Conservation (phyloP, 2,797 vertebrate species). For the Sebastes paucispinis region DNA sequence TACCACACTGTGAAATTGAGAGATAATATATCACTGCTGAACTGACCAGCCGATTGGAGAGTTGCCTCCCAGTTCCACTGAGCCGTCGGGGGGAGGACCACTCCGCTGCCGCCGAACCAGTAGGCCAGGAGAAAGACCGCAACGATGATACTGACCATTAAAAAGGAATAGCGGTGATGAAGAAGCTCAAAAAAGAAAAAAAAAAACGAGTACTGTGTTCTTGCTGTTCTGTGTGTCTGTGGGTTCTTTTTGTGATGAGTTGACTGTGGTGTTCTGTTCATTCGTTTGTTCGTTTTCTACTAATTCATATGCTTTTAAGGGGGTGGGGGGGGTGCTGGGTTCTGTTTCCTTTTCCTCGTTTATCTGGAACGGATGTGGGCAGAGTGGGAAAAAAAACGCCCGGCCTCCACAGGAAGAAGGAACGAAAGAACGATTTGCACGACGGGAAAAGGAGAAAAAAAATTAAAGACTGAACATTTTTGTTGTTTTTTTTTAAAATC, state of each 20-base stretch:
- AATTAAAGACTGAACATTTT: conserved; percentile 75
- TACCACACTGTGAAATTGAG: conserved; percentile 86
- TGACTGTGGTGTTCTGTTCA: conserved; percentile 84
- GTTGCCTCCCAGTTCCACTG: conserved; percentile 67
- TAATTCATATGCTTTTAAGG: conserved; percentile 77
- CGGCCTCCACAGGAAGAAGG: conserved; percentile 41
- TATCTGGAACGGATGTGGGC: conserved; percentile 40
- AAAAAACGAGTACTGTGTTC: conserved; percentile 78
- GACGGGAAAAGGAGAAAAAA: conserved; percentile 61
- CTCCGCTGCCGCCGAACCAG: conserved; percentile 57
- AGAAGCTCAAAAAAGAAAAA: conserved; percentile 52
- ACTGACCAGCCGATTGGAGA: conserved; percentile 71
- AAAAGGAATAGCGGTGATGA: conserved; percentile 61
- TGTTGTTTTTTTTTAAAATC: conserved; percentile 46
- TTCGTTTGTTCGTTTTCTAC: conserved; percentile 81
- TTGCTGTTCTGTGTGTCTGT: conserved; percentile 87
- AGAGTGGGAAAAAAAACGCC: conserved; percentile 44
- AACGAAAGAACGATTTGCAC: conserved; percentile 68
- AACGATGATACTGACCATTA: conserved; percentile 56
- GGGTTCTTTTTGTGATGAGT: conserved; percentile 85
- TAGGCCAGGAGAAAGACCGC: conserved; percentile 65
- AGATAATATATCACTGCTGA: conserved; percentile 78
- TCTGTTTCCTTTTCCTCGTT: conserved; percentile 70
- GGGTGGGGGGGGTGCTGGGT: conserved; percentile 53
- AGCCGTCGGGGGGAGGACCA: conserved; percentile 56